Evolutionary conservation across 1,140 invertebrate species (phyloP).

Genomic region (Bombus turneri): DNA sequence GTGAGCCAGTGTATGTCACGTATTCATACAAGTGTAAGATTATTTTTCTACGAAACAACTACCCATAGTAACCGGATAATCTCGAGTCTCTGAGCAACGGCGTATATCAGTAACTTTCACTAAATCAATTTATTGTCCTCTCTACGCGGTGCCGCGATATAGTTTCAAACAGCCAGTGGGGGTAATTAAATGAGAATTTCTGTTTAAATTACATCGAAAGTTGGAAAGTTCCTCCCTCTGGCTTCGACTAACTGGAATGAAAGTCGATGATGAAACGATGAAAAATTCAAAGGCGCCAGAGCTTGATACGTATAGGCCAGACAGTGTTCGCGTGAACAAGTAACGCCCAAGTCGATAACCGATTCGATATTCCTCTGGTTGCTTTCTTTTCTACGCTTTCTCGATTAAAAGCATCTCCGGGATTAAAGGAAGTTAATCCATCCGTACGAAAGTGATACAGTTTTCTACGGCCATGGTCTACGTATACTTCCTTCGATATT

Average conservation of each 20-base stretch:
- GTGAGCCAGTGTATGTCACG: no score
- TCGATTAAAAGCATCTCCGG: conserved; percentile 7
- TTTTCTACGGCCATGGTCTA: background rate
- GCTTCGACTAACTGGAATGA: background rate
- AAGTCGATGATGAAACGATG: background rate
- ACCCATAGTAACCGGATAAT: background rate
- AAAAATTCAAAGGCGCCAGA: conserved; percentile 22
- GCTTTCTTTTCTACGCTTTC: conserved; percentile 21
- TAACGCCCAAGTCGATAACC: conserved; percentile 23
- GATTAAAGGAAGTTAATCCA: conserved; percentile 31
- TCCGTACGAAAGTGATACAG: background rate
- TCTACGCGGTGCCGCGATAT: background rate
- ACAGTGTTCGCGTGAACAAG: background rate
- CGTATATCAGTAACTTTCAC: background rate
- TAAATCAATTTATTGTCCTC: conserved; percentile 5
- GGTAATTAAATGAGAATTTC: conserved; percentile 13
- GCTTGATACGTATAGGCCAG: background rate
- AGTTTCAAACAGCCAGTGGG: background rate
- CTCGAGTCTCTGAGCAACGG: background rate
- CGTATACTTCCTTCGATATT: background rate
- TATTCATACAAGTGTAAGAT: background rate
- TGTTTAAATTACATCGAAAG: conserved; percentile 11
- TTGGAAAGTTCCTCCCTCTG: conserved; percentile 15
- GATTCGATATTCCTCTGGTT: background rate
- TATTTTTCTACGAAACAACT: background rate